A percentile compares a stretch with the other conserved stretches of the same genome.
Evolutionary conservation across 2,797 vertebrate genomes (phyloP).

Genomic region (Phylloscopus collybita): DNA sequence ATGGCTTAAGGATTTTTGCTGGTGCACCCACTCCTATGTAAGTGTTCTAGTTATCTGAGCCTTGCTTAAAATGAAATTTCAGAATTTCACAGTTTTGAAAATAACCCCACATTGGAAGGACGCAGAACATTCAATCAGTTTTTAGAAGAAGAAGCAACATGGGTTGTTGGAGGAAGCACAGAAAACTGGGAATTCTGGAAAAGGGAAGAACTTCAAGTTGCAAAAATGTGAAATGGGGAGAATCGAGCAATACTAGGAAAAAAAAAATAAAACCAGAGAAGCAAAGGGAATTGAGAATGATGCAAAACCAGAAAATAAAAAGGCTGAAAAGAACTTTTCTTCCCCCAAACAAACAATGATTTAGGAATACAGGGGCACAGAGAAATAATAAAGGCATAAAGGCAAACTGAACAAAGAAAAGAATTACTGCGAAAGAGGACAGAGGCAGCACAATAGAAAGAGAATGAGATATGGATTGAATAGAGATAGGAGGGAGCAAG

Average conservation of each 20-base stretch:
- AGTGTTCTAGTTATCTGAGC: not conserved
- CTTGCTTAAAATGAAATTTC: not conserved
- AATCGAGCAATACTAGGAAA: not conserved
- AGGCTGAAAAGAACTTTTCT: not conserved
- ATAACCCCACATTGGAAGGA: fast-evolving
- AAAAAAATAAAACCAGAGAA: not conserved
- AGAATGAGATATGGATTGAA: not conserved
- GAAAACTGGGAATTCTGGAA: not conserved
- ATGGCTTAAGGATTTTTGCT: not conserved
- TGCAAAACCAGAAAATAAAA: not conserved
- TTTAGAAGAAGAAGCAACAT: not conserved
- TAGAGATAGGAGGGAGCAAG: not conserved
- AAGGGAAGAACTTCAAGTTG: not conserved
- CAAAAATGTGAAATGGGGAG: not conserved
- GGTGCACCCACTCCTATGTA: not conserved
- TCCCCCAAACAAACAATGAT: not conserved
- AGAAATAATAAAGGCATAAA: not conserved
- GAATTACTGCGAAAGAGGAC: not conserved
- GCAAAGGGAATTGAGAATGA: not conserved
- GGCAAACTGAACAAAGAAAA: not conserved
- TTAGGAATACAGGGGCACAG: not conserved
- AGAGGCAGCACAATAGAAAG: not conserved
- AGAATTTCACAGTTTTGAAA: not conserved
- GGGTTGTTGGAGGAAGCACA: not conserved
- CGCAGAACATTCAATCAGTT: not conserved